Conservation (phyloP, 2,797 vertebrate genomes). For the Florisuga fusca region DNA sequence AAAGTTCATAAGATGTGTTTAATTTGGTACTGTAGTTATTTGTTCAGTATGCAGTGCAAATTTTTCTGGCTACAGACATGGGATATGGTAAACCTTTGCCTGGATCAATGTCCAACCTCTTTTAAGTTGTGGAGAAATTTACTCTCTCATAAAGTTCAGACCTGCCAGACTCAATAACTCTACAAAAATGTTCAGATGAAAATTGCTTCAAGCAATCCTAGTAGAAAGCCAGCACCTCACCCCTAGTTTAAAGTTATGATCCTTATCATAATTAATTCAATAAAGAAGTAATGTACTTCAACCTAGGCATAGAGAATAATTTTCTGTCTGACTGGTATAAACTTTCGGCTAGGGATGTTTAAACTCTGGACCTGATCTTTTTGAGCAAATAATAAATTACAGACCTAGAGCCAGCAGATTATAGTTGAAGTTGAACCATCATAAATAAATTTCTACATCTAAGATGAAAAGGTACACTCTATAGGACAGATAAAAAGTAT, state of each 20-base stretch:
- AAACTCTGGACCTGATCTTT: slow-evolving; percentile 90
- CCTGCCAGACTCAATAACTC: slow-evolving; percentile 99
- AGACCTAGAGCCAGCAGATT: slow-evolving; percentile 80
- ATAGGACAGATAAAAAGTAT: slow-evolving; percentile 69
- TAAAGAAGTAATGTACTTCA: slow-evolving; percentile 99
- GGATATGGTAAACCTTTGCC: slow-evolving; percentile 87
- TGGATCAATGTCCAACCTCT: slow-evolving; percentile 94
- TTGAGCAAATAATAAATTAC: slow-evolving; percentile 90
- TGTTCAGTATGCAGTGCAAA: slow-evolving; percentile 98
- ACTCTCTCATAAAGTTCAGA: slow-evolving; percentile 97
- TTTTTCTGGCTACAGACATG: slow-evolving; percentile 91
- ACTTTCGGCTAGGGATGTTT: slow-evolving; percentile 87
- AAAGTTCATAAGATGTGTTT: slow-evolving; percentile 77
- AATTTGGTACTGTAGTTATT: slow-evolving; percentile 83
- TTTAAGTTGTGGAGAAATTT: slow-evolving; percentile 95
- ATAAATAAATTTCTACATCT: slow-evolving; percentile 68
- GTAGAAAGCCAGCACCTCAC: slow-evolving; percentile 93
- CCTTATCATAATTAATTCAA: slow-evolving; percentile 99
- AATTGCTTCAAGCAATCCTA: slow-evolving; percentile 94
- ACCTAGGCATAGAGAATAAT: slow-evolving; percentile 91
- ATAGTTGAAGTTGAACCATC: slow-evolving; percentile 70
- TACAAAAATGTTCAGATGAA: slow-evolving; percentile 89
- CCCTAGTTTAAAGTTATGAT: slow-evolving; percentile 99
- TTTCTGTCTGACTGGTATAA: slow-evolving; percentile 89
- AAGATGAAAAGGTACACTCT: slow-evolving; percentile 75